Evolutionary conservation across 1,140 invertebrate genomes (phyloP), one percentile per base, ranked within the genome.

Genomic region (Drosophila sp.): DNA sequence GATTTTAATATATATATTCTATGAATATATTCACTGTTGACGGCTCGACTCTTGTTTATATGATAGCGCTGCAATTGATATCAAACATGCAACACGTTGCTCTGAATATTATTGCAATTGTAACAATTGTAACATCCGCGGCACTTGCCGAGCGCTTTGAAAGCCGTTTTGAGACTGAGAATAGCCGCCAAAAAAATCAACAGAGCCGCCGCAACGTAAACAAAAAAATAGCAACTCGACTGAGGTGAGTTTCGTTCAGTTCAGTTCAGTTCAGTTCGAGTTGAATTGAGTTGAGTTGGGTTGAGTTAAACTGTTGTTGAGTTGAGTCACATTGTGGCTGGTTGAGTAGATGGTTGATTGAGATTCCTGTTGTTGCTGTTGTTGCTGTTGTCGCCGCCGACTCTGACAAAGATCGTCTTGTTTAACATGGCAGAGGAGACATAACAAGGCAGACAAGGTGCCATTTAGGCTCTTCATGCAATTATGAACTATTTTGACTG

Each of bases 151-250:
- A 63, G 70, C 83, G 83, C 84, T 87, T 67, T 80, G 73, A 89
- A 89, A 83, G 84, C 84, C 84, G 83, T 72, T 89, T 83, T 83
- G 76, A 89, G 83, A 89, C 83, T 89, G 83, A 83, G 71, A 72
- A 70, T 46, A 64, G 67, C 58, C 66, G 79, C 72, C 78, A 51
- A 70, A 63, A 72, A 67, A 65, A 57, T 21, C 21, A 61, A 59
- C 3, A 53, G n/a, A 14, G 14, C 53, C 43, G 16, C 11, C 29
- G 29, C 57, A 56, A 78, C 59, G 57, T 54, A 59, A 53, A 41
- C 36, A 58, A 25, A 72, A 48, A 34, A 21, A 21, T 2, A 21
- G 4, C 36, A 21, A 48, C 21, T 38, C 53, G 14, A 51, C 41
- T 48, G 61, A 54, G 73, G 50, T 58, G 46, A 66, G 45, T 40